phyloP scores from a whole-genome alignment of 2,888 invertebrate species.

The Notodonta dromedarius region DNA sequence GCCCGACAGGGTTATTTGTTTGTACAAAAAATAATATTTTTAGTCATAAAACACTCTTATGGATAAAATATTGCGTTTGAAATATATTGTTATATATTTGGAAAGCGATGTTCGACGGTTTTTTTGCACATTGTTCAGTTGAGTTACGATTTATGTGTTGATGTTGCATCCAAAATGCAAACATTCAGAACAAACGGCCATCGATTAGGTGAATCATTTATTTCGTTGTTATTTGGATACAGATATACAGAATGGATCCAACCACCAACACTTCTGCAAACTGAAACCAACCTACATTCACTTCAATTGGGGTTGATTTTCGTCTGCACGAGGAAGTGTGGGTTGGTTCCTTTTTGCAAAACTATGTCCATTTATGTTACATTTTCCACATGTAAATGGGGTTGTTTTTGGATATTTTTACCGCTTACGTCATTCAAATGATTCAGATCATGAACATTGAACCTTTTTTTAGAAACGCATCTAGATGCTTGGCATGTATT shows the following conservation, averaged over 20 bases:
- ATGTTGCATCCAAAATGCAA: slow-evolving; percentile 1
- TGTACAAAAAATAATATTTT: slow-evolving; percentile 22
- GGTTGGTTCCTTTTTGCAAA: no score
- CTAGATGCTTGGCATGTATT: no score
- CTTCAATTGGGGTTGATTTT: no score
- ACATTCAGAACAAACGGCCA: not conserved
- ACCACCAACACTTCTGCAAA: no score
- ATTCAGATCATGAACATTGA: not conserved
- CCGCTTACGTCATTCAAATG: not conserved
- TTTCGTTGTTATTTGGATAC: not conserved
- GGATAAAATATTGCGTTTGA: slow-evolving; percentile 19
- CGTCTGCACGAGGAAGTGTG: no score
- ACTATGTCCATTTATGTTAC: no score
- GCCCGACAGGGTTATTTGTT: slow-evolving; percentile 31
- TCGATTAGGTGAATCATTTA: not conserved
- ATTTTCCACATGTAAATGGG: not conserved
- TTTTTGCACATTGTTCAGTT: not conserved
- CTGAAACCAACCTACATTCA: no score
- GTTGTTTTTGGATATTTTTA: not conserved
- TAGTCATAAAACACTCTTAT: slow-evolving; percentile 20
- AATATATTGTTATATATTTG: slow-evolving; percentile 7
- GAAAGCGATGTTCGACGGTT: not conserved
- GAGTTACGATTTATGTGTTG: slow-evolving; percentile 10
- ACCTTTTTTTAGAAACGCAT: no score
- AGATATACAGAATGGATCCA: no score